These are phyloP conservation scores for Hylaea fasciaria DNA, from an alignment of 2,888 invertebrate species.

Conservation along the genomic window DNA sequence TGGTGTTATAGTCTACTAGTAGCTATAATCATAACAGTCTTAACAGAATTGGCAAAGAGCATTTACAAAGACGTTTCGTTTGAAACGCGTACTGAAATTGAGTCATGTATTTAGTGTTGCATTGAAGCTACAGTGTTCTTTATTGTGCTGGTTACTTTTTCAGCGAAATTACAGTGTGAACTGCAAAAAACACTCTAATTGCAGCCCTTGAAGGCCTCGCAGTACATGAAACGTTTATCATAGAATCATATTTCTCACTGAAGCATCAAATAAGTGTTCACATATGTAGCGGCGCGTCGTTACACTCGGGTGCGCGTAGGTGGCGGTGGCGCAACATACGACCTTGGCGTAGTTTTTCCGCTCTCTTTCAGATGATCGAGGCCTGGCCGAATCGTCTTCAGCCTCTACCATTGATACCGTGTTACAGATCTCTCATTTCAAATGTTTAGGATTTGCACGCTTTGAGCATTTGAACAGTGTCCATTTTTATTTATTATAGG, in stretches of 20 bases:
- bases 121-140: not conserved
- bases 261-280: conserved; percentile 49
- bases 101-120: not conserved
- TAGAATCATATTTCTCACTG: conserved; percentile 38
- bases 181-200: conserved; percentile 1
- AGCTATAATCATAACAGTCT: no score
- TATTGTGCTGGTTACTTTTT: not conserved
- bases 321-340: conserved; percentile 72
- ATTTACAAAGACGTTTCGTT: no score
- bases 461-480: no score
- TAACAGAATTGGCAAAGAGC: no score
- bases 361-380: conserved; percentile 81
- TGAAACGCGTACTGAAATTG: no score
- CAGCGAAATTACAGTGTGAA: not conserved
- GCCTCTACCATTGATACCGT: conserved; percentile 51
- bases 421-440: conserved; percentile 10
- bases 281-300: conserved; percentile 55
- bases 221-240: conserved; percentile 32
- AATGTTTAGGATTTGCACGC: no score
- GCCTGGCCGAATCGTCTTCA: conserved; percentile 59
- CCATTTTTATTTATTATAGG: no score
- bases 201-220: conserved; percentile 10
- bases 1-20: no score
- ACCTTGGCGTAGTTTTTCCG: conserved; percentile 83
- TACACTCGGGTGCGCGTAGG: conserved; percentile 72